Base-by-base conservation (phyloP, 2,797 vertebrate species). In the Rousettus madagascariensis region DNA sequence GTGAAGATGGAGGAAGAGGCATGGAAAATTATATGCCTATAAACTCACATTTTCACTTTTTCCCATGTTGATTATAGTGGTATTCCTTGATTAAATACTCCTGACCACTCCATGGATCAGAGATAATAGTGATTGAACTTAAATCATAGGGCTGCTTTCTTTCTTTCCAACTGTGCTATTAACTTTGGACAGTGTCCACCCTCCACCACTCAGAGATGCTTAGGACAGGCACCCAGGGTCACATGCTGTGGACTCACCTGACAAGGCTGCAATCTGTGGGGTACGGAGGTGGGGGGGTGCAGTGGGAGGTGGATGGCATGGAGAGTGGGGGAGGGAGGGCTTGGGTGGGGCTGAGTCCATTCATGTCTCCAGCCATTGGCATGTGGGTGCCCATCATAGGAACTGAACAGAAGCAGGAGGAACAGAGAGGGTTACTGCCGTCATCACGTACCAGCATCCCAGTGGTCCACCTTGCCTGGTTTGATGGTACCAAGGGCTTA, bases 261-360 rank as follows among this genome's bases (percentile, higher is more conserved):
- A 99, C 99, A 97, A 99, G 99, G 99, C 99, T 99, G 99, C 99
- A 99, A 99, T 99, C 99, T 98, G 99, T 99, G 95, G 99, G 99
- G 98, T 99, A 99, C 77, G 99, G 99, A 97, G 99, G 99, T 97
- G 99, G 99, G 85, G 99, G 99, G 0, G 99, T 99, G 98, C 99
- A 99, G 99, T 99, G 99, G 97, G 99, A 99, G 53, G 98, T 98
- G 88, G 99, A 99, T 96, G 99, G 99, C 99, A 99, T 99, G 98
- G 99, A 99, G 96, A 99, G 99, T 98, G 99, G 98, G 94, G 99
- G 98, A 98, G 99, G 99, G 98, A 99, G 98, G 93, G 98, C 98
- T 97, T 99, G 99, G 80, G 99, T 99, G 95, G 99, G 99, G 98
- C 99, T 99, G 97, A 99, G 99, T 97, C 99, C 99, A 96, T 99